Base-by-base conservation (phyloP, 2,888 invertebrate species). In the Rhabditoides inermis region DNA sequence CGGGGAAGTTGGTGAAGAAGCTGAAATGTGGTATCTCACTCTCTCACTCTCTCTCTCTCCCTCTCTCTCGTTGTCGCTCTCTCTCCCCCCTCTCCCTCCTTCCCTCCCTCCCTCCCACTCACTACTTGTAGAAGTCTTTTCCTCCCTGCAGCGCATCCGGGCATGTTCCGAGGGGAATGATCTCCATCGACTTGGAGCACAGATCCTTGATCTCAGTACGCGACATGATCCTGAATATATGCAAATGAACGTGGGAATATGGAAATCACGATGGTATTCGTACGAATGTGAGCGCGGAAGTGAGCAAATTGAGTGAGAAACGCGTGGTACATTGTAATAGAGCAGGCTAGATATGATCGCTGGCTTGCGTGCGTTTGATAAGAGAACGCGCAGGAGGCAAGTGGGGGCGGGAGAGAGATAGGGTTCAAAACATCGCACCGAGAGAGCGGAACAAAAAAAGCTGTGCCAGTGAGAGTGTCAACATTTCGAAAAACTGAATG, bases 121-220 rank as follows among this genome's bases (percentile, higher is more conserved):
- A 70, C 70, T 59, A 71, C 55, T 65, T 68, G 61, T 72, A 72
- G 59, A 72, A 72, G 42, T 67, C 72, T 26, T 54, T 61, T 35
- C 69, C 71, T 40, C 63, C 61, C 35, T 62, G 63, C 18, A 65
- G 42, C 32, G 63, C 57, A 28, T 65, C 56, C 10, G 41, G 56
- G 15, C 51, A 57, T 3, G 59, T 65, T 30, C 67, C 68, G 32
- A 69, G 57, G 46, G 58, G 53, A 41, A 56, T 51, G 18, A 51
- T 42, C 18, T 61, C 58, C 10, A 70, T 49, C 18, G 68, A 65
- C 27, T 57, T 52, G 30, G 58, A 61, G 51, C 58, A 67, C 18
- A 55, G 54, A 22, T 56, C 52, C 22, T 46, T 51, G 47, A 60
- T 49, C 45, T 63, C 52, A 45, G 60, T 25, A 23, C 63, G 60